Percentiles rank a stretch among this genome's conserved stretches.
Evolutionary conservation across 2,797 vertebrate genomes (phyloP).

Genomic region (Dryobates pubescens): DNA sequence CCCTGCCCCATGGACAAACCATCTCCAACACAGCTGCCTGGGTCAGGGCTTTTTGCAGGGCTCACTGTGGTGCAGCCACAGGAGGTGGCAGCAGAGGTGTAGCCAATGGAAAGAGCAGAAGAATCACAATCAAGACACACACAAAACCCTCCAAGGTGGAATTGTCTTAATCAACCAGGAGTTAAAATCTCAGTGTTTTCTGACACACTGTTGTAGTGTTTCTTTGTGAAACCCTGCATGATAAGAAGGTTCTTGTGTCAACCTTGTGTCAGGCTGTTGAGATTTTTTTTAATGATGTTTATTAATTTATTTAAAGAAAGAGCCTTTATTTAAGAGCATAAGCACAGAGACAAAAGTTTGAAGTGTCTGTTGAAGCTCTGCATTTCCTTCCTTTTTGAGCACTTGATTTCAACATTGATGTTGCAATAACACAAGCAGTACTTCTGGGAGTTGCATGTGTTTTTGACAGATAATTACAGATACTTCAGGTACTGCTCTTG

Average conservation of each 20-base stretch:
- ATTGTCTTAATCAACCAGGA: not conserved
- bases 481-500: not conserved
- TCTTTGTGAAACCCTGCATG: not conserved
- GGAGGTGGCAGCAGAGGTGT: not conserved
- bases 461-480: not conserved
- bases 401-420: not conserved
- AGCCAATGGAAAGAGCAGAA: not conserved
- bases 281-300: slow-evolving; percentile 4
- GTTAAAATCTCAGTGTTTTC: not conserved
- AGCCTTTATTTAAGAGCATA: not conserved
- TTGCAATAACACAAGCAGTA: not conserved
- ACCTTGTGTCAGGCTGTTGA: not conserved
- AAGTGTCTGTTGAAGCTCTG: not conserved
- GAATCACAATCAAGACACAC: not conserved
- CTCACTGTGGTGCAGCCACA: accelerated
- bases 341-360: not conserved
- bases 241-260: not conserved
- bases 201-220: not conserved
- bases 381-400: not conserved
- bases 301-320: slow-evolving; percentile 38
- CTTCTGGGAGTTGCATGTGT: not conserved
- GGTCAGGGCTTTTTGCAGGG: not conserved
- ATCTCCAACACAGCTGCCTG: not conserved
- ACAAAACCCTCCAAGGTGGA: accelerated
- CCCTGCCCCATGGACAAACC: accelerated